Percentiles rank a stretch among this genome's conserved stretches.
Conservation (phyloP, 2,888 invertebrate species). For the Matsumyia berberina region DNA sequence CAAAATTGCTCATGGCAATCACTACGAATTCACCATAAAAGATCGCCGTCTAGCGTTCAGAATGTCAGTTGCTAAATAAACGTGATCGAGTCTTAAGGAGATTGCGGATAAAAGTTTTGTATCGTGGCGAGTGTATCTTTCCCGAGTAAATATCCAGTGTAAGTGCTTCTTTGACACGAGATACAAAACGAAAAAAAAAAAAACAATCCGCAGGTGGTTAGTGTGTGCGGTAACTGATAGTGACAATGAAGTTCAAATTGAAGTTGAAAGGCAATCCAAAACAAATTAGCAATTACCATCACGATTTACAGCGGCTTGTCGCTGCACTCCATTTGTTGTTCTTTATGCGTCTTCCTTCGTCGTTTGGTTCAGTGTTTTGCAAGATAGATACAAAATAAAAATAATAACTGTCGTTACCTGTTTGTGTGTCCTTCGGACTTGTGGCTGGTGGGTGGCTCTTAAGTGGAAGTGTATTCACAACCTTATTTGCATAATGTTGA, state of each 20-base stretch:
- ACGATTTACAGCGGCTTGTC: conserved; percentile 25
- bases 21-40: conserved; percentile 83
- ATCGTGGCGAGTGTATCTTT: conserved; percentile 42
- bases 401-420: conserved; percentile 14
- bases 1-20: conserved; percentile 79
- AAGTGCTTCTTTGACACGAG: conserved; percentile 51
- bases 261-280: conserved; percentile 32
- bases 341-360: conserved; percentile 7
- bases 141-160: conserved; percentile 53
- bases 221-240: conserved; percentile 27
- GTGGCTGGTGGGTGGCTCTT: conserved; percentile 46
- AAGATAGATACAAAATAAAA: background rate
- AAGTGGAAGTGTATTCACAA: conserved; percentile 57
- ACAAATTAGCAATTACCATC: conserved; percentile 52
- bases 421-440: conserved; percentile 26
- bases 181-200: conserved; percentile 35
- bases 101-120: conserved; percentile 43
- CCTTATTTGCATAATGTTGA: conserved; percentile 61
- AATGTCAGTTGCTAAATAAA: conserved; percentile 82
- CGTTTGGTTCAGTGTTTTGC: conserved; percentile 13
- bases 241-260: conserved; percentile 51
- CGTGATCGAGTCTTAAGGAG: conserved; percentile 78
- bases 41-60: conserved; percentile 82
- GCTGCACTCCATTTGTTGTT: conserved; percentile 16
- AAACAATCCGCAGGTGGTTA: background rate